A percentile compares a stretch with the other conserved stretches of the same genome.
These are phyloP conservation scores for Leptoteleia sp. DNA, from an alignment of 1,140 invertebrate genomes.

Conservation along the genomic window DNA sequence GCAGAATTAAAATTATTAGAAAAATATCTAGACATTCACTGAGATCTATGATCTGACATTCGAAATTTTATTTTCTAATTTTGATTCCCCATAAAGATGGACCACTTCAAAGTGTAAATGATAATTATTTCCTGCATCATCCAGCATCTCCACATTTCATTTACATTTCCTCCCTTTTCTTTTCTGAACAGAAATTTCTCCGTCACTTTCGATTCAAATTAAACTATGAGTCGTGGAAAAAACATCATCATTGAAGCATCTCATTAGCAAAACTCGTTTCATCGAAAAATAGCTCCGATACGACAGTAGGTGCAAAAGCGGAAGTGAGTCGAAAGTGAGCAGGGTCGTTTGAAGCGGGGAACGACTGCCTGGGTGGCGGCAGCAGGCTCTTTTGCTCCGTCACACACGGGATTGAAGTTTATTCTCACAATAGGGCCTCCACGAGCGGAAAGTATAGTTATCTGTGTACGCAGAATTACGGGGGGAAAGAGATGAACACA, in stretches of 20 bases:
- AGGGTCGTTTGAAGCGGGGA: slow-evolving; percentile 56
- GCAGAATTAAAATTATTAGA: no score
- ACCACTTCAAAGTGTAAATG: no score
- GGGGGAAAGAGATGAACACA: slow-evolving; percentile 73
- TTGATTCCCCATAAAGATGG: no score
- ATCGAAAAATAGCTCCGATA: slow-evolving; percentile 16
- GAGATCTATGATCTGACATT: no score
- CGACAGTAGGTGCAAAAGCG: slow-evolving; percentile 58
- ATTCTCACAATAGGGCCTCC: slow-evolving; percentile 71
- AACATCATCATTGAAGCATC: slow-evolving; percentile 16
- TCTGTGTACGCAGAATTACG: slow-evolving; percentile 70
- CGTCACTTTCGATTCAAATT: no score
- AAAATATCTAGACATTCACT: no score
- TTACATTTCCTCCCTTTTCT: no score
- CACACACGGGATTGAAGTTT: slow-evolving; percentile 71
- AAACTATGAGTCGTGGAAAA: background rate
- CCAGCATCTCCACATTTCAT: no score
- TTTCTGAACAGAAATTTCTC: no score
- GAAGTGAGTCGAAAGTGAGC: slow-evolving; percentile 56
- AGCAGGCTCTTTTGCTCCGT: slow-evolving; percentile 68
- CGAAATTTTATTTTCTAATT: no score
- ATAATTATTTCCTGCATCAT: no score
- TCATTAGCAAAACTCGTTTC: slow-evolving; percentile 26
- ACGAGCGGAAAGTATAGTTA: slow-evolving; percentile 78
- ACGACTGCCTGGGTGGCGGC: slow-evolving; percentile 26